Conservation (phyloP, 2,113 vertebrate species). For the Hoplias malabaricus region DNA sequence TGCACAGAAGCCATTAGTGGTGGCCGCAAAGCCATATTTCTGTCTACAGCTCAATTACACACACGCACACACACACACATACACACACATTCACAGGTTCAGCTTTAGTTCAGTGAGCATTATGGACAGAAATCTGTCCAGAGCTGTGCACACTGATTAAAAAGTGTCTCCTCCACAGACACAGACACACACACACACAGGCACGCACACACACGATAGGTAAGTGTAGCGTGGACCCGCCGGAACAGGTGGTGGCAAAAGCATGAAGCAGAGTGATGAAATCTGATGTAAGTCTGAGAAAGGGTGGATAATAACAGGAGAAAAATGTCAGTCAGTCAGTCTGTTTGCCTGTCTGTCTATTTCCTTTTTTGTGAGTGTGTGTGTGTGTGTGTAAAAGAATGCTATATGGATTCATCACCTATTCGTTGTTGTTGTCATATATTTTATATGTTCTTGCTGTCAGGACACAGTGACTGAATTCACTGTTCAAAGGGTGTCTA, state of each 20-base stretch:
- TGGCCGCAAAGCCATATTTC: conserved; percentile 56
- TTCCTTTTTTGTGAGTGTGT: conserved; percentile 33
- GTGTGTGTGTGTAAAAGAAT: not conserved
- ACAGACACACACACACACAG: conserved; percentile 14
- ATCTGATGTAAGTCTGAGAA: conserved; percentile 78
- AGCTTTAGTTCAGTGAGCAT: conserved; percentile 49
- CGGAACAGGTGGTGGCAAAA: conserved; percentile 39
- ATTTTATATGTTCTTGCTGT: too few relatives aligned
- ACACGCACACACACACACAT: conserved; percentile 38
- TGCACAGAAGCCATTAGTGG: conserved; percentile 52
- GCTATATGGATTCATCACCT: not conserved
- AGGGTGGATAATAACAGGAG: conserved; percentile 70
- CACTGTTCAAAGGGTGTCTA: too few relatives aligned
- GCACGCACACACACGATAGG: conserved; percentile 7
- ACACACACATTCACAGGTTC: conserved; percentile 40
- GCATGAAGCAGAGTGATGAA: conserved; percentile 72
- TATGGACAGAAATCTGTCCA: conserved; percentile 42
- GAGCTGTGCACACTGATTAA: conserved; percentile 30
- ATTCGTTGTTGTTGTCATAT: conserved; percentile 8
- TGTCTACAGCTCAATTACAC: conserved; percentile 58
- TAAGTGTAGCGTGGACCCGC: conserved; percentile 16
- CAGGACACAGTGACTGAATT: too few relatives aligned
- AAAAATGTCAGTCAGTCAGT: conserved; percentile 65
- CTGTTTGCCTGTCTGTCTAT: conserved; percentile 47
- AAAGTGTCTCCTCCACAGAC: conserved; percentile 14